These are phyloP conservation scores for Nerophis ophidion DNA, from an alignment of 2,113 vertebrate species.

Conservation along the genomic window DNA sequence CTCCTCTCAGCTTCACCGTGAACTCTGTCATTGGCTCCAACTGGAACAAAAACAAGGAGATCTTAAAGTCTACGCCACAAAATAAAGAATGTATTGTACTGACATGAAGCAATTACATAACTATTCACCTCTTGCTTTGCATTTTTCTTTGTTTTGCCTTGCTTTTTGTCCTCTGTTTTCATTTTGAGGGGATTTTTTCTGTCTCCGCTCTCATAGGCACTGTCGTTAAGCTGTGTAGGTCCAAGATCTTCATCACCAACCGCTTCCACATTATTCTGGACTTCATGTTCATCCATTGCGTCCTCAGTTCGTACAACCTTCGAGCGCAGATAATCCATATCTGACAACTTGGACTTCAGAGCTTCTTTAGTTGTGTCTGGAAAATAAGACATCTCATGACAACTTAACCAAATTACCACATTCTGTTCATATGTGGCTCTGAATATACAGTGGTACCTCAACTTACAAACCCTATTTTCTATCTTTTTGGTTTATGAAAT, in stretches of 20 bases:
- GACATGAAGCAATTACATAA: neutral
- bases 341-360: slow-evolving; percentile 75
- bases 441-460: too few species aligned
- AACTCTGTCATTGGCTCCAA: slow-evolving; percentile 68
- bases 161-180: slow-evolving; percentile 23
- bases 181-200: slow-evolving; percentile 29
- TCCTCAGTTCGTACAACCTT: slow-evolving; percentile 74
- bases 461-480: too few species aligned
- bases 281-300: slow-evolving; percentile 32
- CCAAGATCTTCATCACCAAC: slow-evolving; percentile 14
- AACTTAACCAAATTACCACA: neutral
- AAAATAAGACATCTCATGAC: slow-evolving; percentile 4
- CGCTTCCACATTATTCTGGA: slow-evolving; percentile 10
- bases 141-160: slow-evolving; percentile 30
- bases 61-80: slow-evolving; percentile 2
- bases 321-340: slow-evolving; percentile 93
- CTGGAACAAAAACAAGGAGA: slow-evolving; percentile 30
- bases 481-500: too few species aligned
- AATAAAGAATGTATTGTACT: neutral
- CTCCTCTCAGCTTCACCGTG: slow-evolving; percentile 85
- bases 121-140: slow-evolving; percentile 45
- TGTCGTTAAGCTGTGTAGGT: slow-evolving; percentile 30
- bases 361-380: slow-evolving; percentile 61
- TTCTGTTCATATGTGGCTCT: neutral
- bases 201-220: slow-evolving; percentile 19